Percentiles rank a stretch among this genome's conserved stretches.
Evolutionary conservation across 1,140 invertebrate genomes (phyloP).

Genomic region (Drosophila navojoa): DNA sequence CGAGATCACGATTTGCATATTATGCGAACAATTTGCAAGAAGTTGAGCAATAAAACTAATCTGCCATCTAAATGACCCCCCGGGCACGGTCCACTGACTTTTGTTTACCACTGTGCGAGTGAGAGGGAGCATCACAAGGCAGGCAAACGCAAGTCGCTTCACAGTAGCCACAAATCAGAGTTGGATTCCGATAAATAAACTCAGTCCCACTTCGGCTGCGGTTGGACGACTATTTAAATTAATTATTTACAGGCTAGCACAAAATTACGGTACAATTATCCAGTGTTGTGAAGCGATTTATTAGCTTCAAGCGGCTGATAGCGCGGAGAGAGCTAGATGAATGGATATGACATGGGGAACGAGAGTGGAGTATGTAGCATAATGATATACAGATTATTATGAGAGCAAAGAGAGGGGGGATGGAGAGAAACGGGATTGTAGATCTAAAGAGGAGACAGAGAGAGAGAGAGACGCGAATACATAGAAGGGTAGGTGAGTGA

Average conservation of each 20-base stretch:
- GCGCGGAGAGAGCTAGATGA: too few species aligned
- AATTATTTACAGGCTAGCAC: constrained; percentile 39
- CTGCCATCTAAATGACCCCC: constrained; percentile 74
- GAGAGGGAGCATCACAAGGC: constrained; percentile 37
- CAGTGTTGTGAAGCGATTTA: constrained; percentile 29
- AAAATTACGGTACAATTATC: constrained; percentile 44
- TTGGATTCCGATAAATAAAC: constrained; percentile 41
- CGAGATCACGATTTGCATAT: constrained; percentile 65
- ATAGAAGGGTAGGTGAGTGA: too few species aligned
- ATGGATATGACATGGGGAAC: too few species aligned
- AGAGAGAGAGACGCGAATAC: too few species aligned
- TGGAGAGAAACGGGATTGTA: too few species aligned
- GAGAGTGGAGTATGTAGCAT: too few species aligned
- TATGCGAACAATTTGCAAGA: constrained; percentile 76
- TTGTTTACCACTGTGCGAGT: constrained; percentile 36
- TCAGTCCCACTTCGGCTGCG: neutral
- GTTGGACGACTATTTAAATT: constrained; percentile 39
- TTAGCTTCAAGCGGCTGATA: neutral
- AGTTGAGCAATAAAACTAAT: constrained; percentile 76
- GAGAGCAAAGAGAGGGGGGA: too few species aligned
- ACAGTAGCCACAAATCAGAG: constrained; percentile 54
- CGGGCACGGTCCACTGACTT: constrained; percentile 64
- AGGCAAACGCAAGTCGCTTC: constrained; percentile 10
- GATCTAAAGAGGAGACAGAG: too few species aligned
- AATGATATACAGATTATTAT: too few species aligned